phyloP scores from a whole-genome alignment of 2,888 invertebrate species.

The Eustalomyia histrio region DNA sequence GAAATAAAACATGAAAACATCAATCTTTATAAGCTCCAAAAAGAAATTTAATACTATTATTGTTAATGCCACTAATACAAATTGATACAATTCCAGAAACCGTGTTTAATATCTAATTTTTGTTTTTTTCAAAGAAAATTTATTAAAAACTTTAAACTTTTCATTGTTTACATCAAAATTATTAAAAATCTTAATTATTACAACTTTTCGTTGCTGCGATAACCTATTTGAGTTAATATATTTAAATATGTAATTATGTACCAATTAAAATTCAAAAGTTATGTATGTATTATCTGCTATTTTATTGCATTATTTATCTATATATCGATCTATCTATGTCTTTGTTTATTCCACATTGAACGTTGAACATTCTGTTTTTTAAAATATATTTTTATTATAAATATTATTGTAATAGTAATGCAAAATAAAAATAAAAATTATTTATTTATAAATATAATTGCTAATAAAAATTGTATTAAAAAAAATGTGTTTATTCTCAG shows the following conservation, averaged over 20 bases:
- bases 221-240: no score
- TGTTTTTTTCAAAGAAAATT: no score
- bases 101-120: no score
- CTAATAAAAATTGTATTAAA: constrained; percentile 53
- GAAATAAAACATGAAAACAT: constrained; percentile 95
- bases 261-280: no score
- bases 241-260: no score
- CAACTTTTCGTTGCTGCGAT: no score
- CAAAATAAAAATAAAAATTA: constrained; percentile 29
- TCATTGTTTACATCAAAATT: no score
- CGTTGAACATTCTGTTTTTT: constrained; percentile 58
- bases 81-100: no score
- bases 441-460: constrained; percentile 49
- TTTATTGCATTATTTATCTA: constrained; percentile 19
- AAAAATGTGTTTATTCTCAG: no score
- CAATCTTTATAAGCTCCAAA: constrained; percentile 84
- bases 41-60: constrained; percentile 75
- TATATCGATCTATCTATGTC: constrained; percentile 17
- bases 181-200: no score
- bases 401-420: constrained; percentile 30
- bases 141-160: no score
- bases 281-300: constrained; percentile 19
- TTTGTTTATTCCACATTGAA: constrained; percentile 61
- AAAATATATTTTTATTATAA: constrained; percentile 57
- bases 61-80: no score